These are phyloP conservation scores for Drosophila simulans DNA, from an alignment of 1,140 invertebrate species.

Conservation along the genomic window DNA sequence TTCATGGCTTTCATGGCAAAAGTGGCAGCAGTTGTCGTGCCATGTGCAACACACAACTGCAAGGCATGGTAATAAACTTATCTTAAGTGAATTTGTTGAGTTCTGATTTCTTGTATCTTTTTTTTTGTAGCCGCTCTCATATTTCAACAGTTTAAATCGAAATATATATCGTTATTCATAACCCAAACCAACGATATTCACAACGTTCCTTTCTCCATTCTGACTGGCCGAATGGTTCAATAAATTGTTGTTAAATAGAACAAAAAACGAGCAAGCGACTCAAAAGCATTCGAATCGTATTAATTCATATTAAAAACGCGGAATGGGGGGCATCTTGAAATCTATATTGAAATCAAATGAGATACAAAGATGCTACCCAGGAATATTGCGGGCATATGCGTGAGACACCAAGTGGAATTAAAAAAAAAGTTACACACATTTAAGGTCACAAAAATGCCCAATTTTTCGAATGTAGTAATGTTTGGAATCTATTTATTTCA, in stretches of 20 bases:
- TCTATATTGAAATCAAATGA: conserved; percentile 12
- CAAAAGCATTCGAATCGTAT: conserved; percentile 35
- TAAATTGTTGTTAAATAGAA: conserved; percentile 37
- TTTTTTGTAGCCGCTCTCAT: not conserved
- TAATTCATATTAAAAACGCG: conserved; percentile 25
- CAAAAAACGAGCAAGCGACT: conserved; percentile 17
- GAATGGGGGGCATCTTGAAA: conserved; percentile 2
- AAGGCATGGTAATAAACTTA: not conserved
- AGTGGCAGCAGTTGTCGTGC: conserved; percentile 4
- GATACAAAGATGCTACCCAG: conserved; percentile 1
- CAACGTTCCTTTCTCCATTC: conserved; percentile 29
- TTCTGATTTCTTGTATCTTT: not conserved
- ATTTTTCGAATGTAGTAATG: no score
- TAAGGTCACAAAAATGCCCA: no score
- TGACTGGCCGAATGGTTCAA: conserved; percentile 8
- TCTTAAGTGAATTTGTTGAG: not conserved
- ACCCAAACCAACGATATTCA: not conserved
- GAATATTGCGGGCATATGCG: not conserved
- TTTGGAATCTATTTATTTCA: no score
- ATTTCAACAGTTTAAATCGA: conserved; percentile 5
- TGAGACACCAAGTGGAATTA: no score
- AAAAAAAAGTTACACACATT: no score
- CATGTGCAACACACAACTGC: not conserved
- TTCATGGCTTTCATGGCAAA: conserved; percentile 23
- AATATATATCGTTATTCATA: conserved; percentile 1